phyloP scores from a whole-genome alignment of 2,888 invertebrate species.

The Galerucella nymphaeae region DNA sequence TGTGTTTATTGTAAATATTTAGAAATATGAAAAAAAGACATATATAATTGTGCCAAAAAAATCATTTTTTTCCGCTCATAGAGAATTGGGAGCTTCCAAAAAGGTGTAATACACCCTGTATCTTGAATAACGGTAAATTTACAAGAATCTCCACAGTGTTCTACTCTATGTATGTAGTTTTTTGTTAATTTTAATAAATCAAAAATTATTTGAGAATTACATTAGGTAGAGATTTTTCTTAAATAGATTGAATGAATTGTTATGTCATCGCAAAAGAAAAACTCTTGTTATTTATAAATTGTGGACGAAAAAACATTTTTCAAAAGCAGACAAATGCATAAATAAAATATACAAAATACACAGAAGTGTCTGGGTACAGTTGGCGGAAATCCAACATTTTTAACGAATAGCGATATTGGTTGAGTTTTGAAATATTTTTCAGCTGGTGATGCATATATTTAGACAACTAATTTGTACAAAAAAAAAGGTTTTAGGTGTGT shows the following conservation, averaged over 20 bases:
- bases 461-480: not conserved
- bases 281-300: not conserved
- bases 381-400: constrained; percentile 12
- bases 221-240: no score
- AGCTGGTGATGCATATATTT: constrained; percentile 1
- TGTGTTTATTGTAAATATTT: not conserved
- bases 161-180: no score
- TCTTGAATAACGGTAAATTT: no score
- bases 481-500: not conserved
- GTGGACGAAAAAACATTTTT: not conserved
- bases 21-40: not conserved
- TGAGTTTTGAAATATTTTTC: not conserved
- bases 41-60: not conserved
- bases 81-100: not conserved
- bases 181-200: no score
- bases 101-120: no score
- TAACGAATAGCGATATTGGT: constrained; percentile 10
- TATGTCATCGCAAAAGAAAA: no score
- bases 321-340: constrained; percentile 10
- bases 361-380: not conserved
- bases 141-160: no score
- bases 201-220: no score
- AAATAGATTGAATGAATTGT: no score
- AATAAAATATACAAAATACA: constrained; percentile 14
- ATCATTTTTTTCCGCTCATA: not conserved